Percentiles rank a stretch among this genome's conserved stretches.
Conservation (phyloP, 2,888 invertebrate species). For the Imbricaverruca yamaguchii region DNA sequence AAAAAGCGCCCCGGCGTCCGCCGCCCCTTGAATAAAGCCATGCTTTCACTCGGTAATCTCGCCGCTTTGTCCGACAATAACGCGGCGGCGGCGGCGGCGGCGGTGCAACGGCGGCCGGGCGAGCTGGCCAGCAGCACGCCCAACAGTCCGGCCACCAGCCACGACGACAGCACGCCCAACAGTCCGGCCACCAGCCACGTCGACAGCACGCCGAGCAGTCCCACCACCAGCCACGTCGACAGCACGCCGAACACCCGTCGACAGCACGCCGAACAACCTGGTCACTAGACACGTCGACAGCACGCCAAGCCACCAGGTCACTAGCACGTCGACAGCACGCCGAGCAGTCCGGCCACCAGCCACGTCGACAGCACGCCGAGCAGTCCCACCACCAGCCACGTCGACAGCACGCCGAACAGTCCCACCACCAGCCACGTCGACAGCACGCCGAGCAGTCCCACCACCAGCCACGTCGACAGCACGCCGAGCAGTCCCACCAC, state of each 20-base stretch:
- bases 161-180: background rate
- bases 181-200: background rate
- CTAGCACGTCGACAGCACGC: background rate
- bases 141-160: background rate
- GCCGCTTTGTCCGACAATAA: background rate
- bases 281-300: background rate
- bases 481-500: background rate
- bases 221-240: background rate
- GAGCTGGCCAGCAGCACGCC: background rate
- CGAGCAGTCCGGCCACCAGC: background rate
- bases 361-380: no score
- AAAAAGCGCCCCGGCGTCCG: background rate
- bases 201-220: background rate
- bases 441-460: no score
- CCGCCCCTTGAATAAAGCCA: conserved; percentile 6
- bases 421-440: no score
- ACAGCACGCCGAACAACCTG: no score
- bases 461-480: background rate
- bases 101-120: background rate
- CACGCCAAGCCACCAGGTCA: background rate
- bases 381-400: no score
- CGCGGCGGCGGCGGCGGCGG: background rate
- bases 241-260: background rate
- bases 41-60: background rate
- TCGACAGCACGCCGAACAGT: no score